Conservation (phyloP, 2,113 vertebrate genomes). For the Alethe castanea region DNA sequence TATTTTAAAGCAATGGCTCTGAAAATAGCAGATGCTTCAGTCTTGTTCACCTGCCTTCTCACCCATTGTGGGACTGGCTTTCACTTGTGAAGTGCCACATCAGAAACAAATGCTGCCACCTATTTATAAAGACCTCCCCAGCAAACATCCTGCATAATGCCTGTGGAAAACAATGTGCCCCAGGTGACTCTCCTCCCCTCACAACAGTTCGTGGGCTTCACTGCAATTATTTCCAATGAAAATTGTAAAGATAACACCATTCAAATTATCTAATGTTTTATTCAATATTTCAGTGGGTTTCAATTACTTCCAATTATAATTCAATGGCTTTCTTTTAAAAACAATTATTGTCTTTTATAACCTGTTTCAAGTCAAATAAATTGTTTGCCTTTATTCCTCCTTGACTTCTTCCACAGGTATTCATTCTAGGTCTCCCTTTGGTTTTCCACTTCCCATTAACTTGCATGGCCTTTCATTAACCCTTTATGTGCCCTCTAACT, state of each 20-base stretch:
- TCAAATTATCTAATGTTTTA: slow-evolving; percentile 79
- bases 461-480: slow-evolving; percentile 32
- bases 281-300: slow-evolving; percentile 74
- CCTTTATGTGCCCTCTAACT: background rate
- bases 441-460: slow-evolving; percentile 14
- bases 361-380: slow-evolving; percentile 67
- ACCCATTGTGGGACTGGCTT: background rate
- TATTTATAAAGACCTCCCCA: background rate
- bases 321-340: slow-evolving; percentile 74
- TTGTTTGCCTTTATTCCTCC: slow-evolving; percentile 55
- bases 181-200: background rate
- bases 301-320: slow-evolving; percentile 78
- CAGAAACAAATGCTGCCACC: background rate
- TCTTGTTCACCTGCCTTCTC: background rate
- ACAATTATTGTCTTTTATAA: slow-evolving; percentile 71
- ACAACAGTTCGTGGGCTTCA: slow-evolving; percentile 9
- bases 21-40: background rate
- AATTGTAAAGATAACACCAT: slow-evolving; percentile 69
- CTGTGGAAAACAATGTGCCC: background rate
- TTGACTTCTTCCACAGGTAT: background rate
- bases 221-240: slow-evolving; percentile 54
- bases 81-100: background rate
- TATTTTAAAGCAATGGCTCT: background rate
- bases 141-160: background rate
- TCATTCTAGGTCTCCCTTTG: background rate